phyloP scores from a whole-genome alignment of 2,113 vertebrate genomes.

The Pampusana beccarii region DNA sequence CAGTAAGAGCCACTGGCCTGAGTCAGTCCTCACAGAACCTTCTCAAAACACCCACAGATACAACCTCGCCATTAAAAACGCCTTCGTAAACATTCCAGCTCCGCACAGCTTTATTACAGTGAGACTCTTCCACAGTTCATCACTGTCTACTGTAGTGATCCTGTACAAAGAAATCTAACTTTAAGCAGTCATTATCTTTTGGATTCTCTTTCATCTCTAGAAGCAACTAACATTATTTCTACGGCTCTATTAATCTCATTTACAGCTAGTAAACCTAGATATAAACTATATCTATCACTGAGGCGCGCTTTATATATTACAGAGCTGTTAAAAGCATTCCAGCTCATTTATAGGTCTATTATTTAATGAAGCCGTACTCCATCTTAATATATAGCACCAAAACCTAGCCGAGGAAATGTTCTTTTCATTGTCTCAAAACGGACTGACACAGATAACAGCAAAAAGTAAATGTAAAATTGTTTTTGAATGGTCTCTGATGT shows the following conservation, averaged over 20 bases:
- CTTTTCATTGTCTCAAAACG: background rate
- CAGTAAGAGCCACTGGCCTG: background rate
- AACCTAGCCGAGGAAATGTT: background rate
- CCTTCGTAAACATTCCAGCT: conserved; percentile 25
- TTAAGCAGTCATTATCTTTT: conserved; percentile 40
- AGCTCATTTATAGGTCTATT: conserved; percentile 7
- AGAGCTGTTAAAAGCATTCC: conserved; percentile 32
- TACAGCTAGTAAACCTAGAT: conserved; percentile 35
- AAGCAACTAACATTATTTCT: conserved; percentile 17
- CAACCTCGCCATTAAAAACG: conserved; percentile 40
- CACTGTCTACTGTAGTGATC: background rate
- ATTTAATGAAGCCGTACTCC: background rate
- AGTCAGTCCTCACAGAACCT: background rate
- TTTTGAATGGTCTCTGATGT: background rate
- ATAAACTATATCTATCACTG: background rate
- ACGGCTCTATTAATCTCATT: conserved; percentile 30
- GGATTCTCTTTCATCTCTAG: conserved; percentile 35
- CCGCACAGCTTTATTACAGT: conserved; percentile 3
- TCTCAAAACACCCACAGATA: background rate
- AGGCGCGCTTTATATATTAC: background rate
- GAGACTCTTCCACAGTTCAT: background rate
- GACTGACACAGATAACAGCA: background rate
- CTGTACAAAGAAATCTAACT: conserved; percentile 4
- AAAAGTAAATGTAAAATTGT: background rate
- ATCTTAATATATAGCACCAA: background rate